A percentile compares a stretch with the other conserved stretches of the same genome.
phyloP scores from a whole-genome alignment of 2,113 vertebrate species.

The Urocolius indicus region DNA sequence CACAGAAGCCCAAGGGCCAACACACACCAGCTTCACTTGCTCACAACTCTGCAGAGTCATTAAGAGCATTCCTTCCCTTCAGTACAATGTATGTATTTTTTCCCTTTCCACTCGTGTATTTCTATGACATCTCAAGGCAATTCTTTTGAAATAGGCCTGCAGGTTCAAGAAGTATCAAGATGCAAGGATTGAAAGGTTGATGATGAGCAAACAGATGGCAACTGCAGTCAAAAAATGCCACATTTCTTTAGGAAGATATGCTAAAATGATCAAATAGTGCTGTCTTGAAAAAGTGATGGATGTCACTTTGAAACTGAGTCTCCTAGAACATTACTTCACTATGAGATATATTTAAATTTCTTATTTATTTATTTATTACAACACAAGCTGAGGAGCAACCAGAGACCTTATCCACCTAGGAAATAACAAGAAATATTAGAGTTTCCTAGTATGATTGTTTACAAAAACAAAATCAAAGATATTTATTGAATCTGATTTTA shows the following conservation, averaged over 20 bases:
- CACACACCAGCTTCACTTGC: background rate
- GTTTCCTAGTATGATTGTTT: background rate
- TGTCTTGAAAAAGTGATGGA: background rate
- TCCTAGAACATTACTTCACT: background rate
- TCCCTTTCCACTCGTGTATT: background rate
- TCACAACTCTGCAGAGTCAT: fast-evolving
- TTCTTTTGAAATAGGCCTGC: background rate
- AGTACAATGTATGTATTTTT: background rate
- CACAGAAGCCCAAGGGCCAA: fast-evolving
- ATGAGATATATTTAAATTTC: background rate
- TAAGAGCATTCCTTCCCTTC: background rate
- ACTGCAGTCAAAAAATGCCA: background rate
- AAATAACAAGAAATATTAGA: background rate
- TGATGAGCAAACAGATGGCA: background rate
- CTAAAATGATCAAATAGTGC: background rate
- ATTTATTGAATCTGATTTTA: background rate
- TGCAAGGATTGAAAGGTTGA: background rate
- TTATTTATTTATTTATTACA: background rate
- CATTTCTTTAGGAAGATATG: background rate
- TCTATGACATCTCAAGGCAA: background rate
- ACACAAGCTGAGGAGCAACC: background rate
- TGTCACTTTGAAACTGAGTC: background rate
- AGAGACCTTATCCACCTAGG: background rate
- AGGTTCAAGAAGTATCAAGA: background rate
- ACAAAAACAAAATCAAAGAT: background rate